Base-by-base conservation (phyloP, 2,888 invertebrate genomes). In the Phyto melanocephala region DNA sequence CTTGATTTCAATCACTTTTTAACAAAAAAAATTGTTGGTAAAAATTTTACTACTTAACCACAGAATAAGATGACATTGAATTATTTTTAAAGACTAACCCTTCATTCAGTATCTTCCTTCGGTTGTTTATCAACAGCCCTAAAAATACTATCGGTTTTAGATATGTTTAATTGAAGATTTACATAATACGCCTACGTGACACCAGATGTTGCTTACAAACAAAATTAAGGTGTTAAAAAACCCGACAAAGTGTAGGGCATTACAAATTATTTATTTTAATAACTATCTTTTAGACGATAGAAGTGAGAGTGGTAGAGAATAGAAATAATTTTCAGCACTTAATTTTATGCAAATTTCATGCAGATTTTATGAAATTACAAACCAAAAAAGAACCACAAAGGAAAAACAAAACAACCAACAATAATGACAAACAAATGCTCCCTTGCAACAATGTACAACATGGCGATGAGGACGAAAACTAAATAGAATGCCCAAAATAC, bases 291-390 rank as follows among this genome's bases (percentile, higher is more conserved):
- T 35, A 24, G 15, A 45, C 37, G 70, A 62, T 62, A 60, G n/a
- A 28, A 68, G 58, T 35, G 70, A 62, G 77, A 77, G 60, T 74
- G 33, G 60, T 45, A 62, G 60, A 72, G 65, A 72, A 77, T 72
- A 13, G 77, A 77, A 81, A 81, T 81, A 81, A 68, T 79, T 77
- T 83, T 84, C 72, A 71, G 60, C 79, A 79, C 81, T 81, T 84
- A 84, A 84, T 84, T 82, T 80, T 74, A 84, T 84, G 84, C 71
- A 80, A 82, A 82, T 84, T 77, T 77, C 77, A 84, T 84, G 80
- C 82, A 80, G 84, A 81, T 81, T 77, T 82, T 74, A 58, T 58
- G 72, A 76, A 71, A 71, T 71, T 71, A 75, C 75, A 80, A n/a
- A 63, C 50, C 37, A 35, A 62, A 72, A 60, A 54, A 52, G 37